phyloP scores from a whole-genome alignment of 2,113 vertebrate genomes.

The Anolis sagrei region DNA sequence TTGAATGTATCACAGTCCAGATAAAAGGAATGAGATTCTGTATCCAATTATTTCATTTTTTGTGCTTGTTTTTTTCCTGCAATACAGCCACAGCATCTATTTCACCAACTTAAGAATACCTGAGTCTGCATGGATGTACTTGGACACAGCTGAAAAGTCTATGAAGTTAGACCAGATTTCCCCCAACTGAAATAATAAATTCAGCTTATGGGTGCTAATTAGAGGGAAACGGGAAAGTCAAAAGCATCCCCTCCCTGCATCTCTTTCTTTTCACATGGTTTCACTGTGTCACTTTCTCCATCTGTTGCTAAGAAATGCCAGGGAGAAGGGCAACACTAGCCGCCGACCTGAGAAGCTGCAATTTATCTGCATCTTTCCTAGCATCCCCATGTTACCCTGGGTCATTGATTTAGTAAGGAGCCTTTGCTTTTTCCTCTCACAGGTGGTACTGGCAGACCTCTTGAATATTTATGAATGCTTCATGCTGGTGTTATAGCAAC shows the following conservation, averaged over 20 bases:
- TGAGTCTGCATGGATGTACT: neutral
- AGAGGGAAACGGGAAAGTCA: neutral
- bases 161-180: neutral
- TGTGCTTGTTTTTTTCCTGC: neutral
- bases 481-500: constrained; percentile 24
- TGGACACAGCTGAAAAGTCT: neutral
- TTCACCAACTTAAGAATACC: neutral
- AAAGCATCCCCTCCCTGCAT: constrained; percentile 20
- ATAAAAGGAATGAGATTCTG: neutral
- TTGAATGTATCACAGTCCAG: no score
- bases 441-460: constrained; percentile 11
- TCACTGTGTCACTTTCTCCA: constrained; percentile 26
- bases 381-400: constrained; percentile 7
- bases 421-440: neutral
- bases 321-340: constrained; percentile 16
- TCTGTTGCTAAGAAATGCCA: constrained; percentile 3
- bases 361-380: constrained; percentile 37
- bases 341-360: constrained; percentile 39
- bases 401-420: constrained; percentile 37
- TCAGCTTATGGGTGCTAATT: neutral
- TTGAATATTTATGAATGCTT: constrained; percentile 52
- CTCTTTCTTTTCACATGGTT: constrained; percentile 17
- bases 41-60: neutral
- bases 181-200: neutral
- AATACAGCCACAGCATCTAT: neutral